Conservation (phyloP, 2,113 vertebrate genomes). For the Pantherophis guttatus region DNA sequence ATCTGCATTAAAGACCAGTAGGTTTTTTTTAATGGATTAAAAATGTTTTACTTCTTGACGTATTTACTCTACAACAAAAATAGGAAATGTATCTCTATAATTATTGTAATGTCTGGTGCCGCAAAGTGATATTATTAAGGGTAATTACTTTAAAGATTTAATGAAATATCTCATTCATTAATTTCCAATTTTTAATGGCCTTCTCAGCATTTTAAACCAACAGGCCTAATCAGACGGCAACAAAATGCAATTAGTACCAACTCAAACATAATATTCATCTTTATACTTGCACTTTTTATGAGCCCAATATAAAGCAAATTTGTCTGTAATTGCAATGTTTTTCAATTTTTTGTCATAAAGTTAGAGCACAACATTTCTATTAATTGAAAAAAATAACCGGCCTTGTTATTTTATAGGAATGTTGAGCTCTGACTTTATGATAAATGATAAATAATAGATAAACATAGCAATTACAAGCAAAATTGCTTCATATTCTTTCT, state of each 20-base stretch:
- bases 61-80: conserved; percentile 15
- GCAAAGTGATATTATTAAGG: conserved; percentile 29
- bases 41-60: neutral
- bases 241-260: conserved; percentile 51
- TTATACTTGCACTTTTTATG: conserved; percentile 43
- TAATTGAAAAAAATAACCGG: conserved; percentile 7
- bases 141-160: conserved; percentile 45
- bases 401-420: neutral
- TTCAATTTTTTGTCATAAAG: conserved; percentile 11
- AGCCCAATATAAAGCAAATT: conserved; percentile 43
- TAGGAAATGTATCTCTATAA: conserved; percentile 2
- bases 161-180: conserved; percentile 47
- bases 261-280: conserved; percentile 45
- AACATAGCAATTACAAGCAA: no score
- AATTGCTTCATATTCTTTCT: no score
- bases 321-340: conserved; percentile 23
- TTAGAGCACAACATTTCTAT: neutral
- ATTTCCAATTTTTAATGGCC: conserved; percentile 43
- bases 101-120: neutral
- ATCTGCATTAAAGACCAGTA: conserved; percentile 2
- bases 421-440: no score
- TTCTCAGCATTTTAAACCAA: conserved; percentile 44
- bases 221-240: conserved; percentile 53
- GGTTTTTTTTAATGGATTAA: neutral
- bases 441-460: no score